Evolutionary conservation across 1,140 invertebrate species (phyloP).

Genomic region (Frieseomelitta varia): DNA sequence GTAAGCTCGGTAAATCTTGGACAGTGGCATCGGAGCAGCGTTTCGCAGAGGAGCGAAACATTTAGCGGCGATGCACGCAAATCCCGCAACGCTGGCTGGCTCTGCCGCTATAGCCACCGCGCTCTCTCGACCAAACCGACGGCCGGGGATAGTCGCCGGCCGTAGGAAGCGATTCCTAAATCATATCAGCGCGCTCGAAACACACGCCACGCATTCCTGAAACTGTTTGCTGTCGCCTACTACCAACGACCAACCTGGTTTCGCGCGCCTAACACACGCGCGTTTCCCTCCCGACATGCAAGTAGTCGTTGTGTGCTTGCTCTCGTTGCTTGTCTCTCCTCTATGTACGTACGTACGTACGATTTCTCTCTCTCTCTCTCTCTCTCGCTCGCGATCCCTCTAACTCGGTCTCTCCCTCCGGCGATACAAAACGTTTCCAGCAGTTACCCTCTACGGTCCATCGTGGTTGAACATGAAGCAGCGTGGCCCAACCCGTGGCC

Average conservation of each 20-base stretch:
- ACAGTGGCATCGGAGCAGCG: slow-evolving; percentile 49
- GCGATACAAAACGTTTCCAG: slow-evolving; percentile 61
- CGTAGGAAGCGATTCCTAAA: slow-evolving; percentile 73
- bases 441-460: slow-evolving; percentile 36
- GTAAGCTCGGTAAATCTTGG: slow-evolving; percentile 75
- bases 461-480: slow-evolving; percentile 14
- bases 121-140: not conserved
- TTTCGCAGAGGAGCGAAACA: slow-evolving; percentile 65
- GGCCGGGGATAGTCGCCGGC: slow-evolving; percentile 7
- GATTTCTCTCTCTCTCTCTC: not conserved
- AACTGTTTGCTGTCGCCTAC: slow-evolving; percentile 66
- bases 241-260: slow-evolving; percentile 28
- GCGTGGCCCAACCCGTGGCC: slow-evolving; percentile 32
- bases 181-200: slow-evolving; percentile 74
- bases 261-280: slow-evolving; percentile 17
- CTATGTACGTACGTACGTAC: not conserved
- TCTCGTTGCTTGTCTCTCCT: not conserved
- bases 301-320: not conserved
- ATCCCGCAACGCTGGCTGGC: slow-evolving; percentile 30
- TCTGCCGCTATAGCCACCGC: not conserved
- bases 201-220: slow-evolving; percentile 71
- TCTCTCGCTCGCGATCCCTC: not conserved
- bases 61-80: slow-evolving; percentile 56
- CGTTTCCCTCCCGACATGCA: not conserved
- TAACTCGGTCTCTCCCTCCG: slow-evolving; percentile 36